Evolutionary conservation across 2,113 vertebrate species (phyloP).

Genomic region (Percina caprodes): DNA sequence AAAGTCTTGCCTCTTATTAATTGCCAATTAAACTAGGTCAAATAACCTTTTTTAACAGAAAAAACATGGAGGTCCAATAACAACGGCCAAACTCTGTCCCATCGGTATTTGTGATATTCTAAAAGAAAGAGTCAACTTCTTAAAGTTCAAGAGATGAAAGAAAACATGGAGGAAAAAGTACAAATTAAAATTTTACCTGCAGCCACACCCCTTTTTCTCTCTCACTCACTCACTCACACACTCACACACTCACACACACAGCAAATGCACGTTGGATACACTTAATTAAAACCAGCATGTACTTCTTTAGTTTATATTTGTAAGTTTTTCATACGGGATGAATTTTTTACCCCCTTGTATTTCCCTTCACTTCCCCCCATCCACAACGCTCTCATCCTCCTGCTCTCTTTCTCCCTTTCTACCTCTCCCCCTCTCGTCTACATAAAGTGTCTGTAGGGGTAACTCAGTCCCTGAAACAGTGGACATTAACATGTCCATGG

Average conservation of each 20-base stretch:
- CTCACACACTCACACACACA: neutral
- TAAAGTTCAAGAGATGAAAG: neutral
- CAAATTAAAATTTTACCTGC: neutral
- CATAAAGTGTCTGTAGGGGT: slow-evolving; percentile 66
- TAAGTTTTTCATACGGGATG: slow-evolving; percentile 12
- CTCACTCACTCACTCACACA: neutral
- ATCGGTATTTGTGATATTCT: slow-evolving; percentile 5
- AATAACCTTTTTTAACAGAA: slow-evolving; percentile 45
- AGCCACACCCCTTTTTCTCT: neutral
- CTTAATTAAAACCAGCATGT: neutral
- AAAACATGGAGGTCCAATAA: slow-evolving; percentile 35
- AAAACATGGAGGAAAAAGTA: neutral
- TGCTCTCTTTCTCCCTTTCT: neutral
- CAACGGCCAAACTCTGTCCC: neutral
- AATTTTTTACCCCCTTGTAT: neutral
- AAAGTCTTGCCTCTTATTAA: slow-evolving; percentile 61
- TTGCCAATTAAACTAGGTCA: slow-evolving; percentile 77
- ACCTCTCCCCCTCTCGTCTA: slow-evolving; percentile 43
- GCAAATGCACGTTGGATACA: neutral
- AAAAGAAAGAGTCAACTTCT: neutral
- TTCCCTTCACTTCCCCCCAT: slow-evolving; percentile 3
- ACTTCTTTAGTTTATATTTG: slow-evolving; percentile 8
- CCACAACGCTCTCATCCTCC: neutral
- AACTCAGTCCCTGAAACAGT: slow-evolving; percentile 56
- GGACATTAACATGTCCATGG: slow-evolving; percentile 66